These are phyloP conservation scores for Polylopha cassiicola DNA, from an alignment of 2,888 invertebrate genomes.

Conservation along the genomic window DNA sequence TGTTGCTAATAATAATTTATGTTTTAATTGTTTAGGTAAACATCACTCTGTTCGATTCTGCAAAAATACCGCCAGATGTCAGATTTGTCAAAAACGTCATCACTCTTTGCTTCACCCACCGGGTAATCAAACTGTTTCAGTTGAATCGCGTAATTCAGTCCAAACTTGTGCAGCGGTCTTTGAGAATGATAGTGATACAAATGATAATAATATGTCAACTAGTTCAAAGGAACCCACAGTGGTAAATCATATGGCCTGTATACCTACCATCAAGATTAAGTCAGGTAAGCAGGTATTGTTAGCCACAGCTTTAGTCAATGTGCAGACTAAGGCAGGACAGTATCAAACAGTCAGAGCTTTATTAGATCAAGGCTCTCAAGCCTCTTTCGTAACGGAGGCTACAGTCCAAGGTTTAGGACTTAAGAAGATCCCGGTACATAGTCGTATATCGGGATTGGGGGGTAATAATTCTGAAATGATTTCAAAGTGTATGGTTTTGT, in stretches of 20 bases:
- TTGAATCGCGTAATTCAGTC: too few species aligned
- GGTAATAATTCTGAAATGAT: slow-evolving; percentile 4
- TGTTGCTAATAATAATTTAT: not conserved
- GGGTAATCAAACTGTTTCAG: too few species aligned
- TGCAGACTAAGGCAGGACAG: not conserved
- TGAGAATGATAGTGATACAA: too few species aligned
- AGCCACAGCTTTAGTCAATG: slow-evolving; percentile 1
- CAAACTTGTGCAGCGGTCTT: too few species aligned
- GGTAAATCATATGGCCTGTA: too few species aligned
- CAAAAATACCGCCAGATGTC: slow-evolving; percentile 1
- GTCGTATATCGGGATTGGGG: slow-evolving; percentile 24
- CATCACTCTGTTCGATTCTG: slow-evolving; percentile 3
- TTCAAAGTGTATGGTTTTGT: slow-evolving; percentile 19
- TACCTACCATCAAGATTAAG: too few species aligned
- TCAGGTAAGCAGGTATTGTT: too few species aligned
- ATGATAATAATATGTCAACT: too few species aligned
- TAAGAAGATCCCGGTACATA: slow-evolving; percentile 22
- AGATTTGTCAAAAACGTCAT: slow-evolving; percentile 2
- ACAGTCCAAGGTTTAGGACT: slow-evolving; percentile 26
- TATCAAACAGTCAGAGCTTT: slow-evolving; percentile 25
- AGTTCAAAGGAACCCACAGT: too few species aligned
- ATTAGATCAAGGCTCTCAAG: slow-evolving; percentile 32
- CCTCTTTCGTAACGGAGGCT: slow-evolving; percentile 30
- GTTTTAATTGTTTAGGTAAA: slow-evolving; percentile 6
- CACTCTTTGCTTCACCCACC: slow-evolving; percentile 10